Percentiles rank a stretch among this genome's conserved stretches.
Conservation (phyloP, 2,888 invertebrate species). For the Cephus sareptanus region DNA sequence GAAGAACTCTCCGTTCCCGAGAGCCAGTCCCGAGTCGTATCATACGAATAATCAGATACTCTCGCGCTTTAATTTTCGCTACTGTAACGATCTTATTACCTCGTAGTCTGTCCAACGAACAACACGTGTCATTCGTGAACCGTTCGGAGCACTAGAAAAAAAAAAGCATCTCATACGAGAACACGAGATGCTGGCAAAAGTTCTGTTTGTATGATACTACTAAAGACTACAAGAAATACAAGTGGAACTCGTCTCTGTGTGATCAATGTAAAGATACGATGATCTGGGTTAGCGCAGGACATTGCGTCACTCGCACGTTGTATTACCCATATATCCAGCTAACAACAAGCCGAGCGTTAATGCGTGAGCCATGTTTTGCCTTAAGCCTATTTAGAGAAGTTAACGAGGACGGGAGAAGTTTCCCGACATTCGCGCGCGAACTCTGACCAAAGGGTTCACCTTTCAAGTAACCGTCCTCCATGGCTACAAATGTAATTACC, state of each 20-base stretch:
- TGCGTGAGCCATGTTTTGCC: slow-evolving; percentile 57
- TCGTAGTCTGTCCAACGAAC: background rate
- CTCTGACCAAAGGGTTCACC: background rate
- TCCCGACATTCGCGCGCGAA: slow-evolving; percentile 22
- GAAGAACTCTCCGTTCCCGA: background rate
- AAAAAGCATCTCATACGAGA: background rate
- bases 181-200: background rate
- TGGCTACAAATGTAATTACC: background rate
- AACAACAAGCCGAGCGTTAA: slow-evolving; percentile 48
- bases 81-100: background rate
- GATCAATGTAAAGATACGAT: background rate
- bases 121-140: background rate
- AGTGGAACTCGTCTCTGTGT: rapidly evolving
- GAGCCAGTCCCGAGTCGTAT: background rate
- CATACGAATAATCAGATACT: background rate
- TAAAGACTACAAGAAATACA: background rate
- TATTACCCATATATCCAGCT: background rate
- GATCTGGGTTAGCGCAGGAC: background rate
- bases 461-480: background rate
- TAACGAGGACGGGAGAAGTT: slow-evolving; percentile 39
- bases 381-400: slow-evolving; percentile 54
- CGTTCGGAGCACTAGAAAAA: no score
- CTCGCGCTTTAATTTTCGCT: background rate
- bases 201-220: background rate
- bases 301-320: background rate